phyloP scores from a whole-genome alignment of 2,113 vertebrate genomes.

The Cebidichthys violaceus region DNA sequence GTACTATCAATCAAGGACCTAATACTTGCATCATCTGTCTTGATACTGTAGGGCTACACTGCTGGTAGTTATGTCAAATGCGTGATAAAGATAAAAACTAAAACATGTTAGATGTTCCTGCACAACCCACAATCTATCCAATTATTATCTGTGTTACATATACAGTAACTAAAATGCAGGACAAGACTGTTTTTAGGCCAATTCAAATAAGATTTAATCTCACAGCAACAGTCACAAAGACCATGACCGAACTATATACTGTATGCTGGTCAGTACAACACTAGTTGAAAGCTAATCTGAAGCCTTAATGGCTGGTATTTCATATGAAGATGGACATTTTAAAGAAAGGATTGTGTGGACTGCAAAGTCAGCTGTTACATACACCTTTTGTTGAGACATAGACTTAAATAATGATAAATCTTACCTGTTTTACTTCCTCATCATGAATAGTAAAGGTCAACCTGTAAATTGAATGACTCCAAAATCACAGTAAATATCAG shows the following conservation, averaged over 20 bases:
- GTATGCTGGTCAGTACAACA: neutral
- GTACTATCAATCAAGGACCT: neutral
- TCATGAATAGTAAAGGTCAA: neutral
- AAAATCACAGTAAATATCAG: neutral
- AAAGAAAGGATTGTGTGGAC: neutral
- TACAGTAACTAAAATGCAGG: neutral
- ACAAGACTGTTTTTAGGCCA: neutral
- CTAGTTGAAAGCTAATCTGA: neutral
- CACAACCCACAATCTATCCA: neutral
- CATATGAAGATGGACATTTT: neutral
- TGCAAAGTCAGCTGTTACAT: neutral
- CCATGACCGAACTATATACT: neutral
- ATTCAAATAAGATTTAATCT: neutral
- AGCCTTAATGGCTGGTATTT: neutral
- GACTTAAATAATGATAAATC: neutral
- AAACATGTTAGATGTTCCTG: neutral
- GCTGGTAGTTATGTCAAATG: neutral
- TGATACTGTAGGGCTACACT: neutral
- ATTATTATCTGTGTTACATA: neutral
- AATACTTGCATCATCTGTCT: neutral
- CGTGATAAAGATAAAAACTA: neutral
- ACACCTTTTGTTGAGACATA: neutral
- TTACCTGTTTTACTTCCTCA: neutral
- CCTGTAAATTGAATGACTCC: neutral
- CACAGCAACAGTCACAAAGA: neutral